Base-by-base conservation (phyloP, 2,888 invertebrate genomes). In the Molorchus minor region DNA sequence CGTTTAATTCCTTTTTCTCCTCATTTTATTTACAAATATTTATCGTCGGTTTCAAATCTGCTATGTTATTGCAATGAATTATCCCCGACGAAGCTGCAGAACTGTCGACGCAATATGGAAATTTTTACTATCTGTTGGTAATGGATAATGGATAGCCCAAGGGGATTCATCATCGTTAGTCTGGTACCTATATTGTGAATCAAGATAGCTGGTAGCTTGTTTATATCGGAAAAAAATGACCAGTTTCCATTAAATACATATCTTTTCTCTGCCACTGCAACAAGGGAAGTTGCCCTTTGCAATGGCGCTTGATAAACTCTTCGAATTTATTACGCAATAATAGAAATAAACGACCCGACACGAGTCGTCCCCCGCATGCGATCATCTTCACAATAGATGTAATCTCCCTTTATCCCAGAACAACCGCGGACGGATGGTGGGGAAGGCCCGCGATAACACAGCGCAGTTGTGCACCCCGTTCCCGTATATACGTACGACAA, bases 401-500 rank as follows among this genome's bases (percentile, higher is more conserved):
- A 55, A 60, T 64, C 58, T 57, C 25, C 54, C 54, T 58, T 56
- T 61, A 64, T 64, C 61, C 56, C 44, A 58, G 58, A 60, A 57
- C 60, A 60, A 63, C 59, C 62, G 59, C 40, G 51, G 57, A 47
- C 49, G 47, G 63, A 47, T 49, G 35, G 17, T 16, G 21, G 43
- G 19, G 36, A 36, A 30, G 44, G 12, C 16, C 10, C 40, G 59
- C 45, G 62, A 62, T 62, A 62, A 62, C 56, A 62, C 59, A 55
- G 49, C 63, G 56, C 61, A 53, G 60, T 61, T 61, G 56, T 61
- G 58, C 63, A 61, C 58, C 63, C 61, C 56, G 49, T 53, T 38
- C 58, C 58, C 58, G 61, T 55, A 55, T 61, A 63, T 57, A 60
- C 57, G 56, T 60, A 58, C 53, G 63, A 64, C 58, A 60, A 52